Percentiles rank a stretch among this genome's conserved stretches.
These are phyloP conservation scores for Merodon equestris DNA, from an alignment of 2,888 invertebrate genomes.

Conservation along the genomic window DNA sequence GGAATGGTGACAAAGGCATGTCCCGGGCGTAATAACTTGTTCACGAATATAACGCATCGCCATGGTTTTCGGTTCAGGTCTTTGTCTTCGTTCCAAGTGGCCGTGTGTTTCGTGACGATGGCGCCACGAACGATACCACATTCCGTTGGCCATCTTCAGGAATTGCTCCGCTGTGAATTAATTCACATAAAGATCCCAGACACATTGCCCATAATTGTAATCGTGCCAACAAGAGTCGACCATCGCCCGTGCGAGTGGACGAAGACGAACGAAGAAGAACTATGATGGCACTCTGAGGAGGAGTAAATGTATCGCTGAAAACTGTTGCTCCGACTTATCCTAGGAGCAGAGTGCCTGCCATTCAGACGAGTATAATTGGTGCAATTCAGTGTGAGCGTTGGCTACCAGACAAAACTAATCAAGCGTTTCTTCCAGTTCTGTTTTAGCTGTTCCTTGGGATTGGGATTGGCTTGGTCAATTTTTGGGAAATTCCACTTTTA, in stretches of 20 bases:
- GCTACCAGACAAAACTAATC: constrained; percentile 66
- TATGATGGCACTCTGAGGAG: constrained; percentile 12
- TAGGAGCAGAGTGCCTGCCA: constrained; percentile 43
- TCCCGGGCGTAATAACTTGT: constrained; percentile 50
- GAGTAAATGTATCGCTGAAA: neutral
- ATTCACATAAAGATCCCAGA: constrained; percentile 55
- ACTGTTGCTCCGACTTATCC: neutral
- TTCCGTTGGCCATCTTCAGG: constrained; percentile 6
- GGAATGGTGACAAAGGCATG: constrained; percentile 25
- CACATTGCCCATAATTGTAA: constrained; percentile 50
- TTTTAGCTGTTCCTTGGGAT: constrained; percentile 23
- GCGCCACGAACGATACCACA: constrained; percentile 33
- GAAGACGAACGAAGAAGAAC: constrained; percentile 3
- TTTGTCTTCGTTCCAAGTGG: constrained; percentile 43
- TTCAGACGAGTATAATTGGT: constrained; percentile 68
- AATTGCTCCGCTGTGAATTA: constrained; percentile 57
- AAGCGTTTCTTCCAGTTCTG: constrained; percentile 18
- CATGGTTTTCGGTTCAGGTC: constrained; percentile 10
- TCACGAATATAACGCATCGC: constrained; percentile 33
- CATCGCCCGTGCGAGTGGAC: neutral
- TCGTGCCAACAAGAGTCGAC: constrained; percentile 35
- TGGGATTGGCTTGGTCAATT: constrained; percentile 23
- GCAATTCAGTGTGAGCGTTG: constrained; percentile 56
- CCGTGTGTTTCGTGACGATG: constrained; percentile 10
- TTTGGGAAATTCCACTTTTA: constrained; percentile 35